Evolutionary conservation across 2,888 invertebrate species (phyloP), one percentile per base, ranked within the genome.

Genomic region (Meloe dianella): DNA sequence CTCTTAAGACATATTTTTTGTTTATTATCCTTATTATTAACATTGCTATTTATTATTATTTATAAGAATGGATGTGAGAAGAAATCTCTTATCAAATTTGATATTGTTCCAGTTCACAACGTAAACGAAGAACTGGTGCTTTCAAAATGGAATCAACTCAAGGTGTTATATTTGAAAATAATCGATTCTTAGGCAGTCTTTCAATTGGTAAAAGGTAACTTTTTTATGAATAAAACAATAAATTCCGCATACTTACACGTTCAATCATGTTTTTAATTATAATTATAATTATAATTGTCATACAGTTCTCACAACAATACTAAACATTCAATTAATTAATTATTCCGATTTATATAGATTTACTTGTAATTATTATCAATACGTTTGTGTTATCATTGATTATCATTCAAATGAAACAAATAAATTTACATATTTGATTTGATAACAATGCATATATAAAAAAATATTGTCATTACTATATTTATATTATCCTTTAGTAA

Each of bases 171-270:
- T 84, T 84, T 66, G 82, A 84, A 74, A 83, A 83, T 70, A 75
- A 82, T 64, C 77, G 82, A 54, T 83, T 84, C 72, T 72, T 84
- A 24, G 82, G 82, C 72, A 80, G 82, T 5, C 74, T 84, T 12
- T 79, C 81, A 9, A 82, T 82, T 32, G 83, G 84, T 67, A 84
- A 84, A 79, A 83, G 84, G 85, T 84, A 79, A 69, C 41, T 41
- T 27, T 47, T 51, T 3, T 47, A 56, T 14, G 24, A 57, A 56
- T 60, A 59, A 27, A 14, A 51, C 8, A 22, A 41, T 7, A 29
- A n/a, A n/a, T n/a, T n/a, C n/a, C n/a, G n/a, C n/a, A 17, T 12
- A 32, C 17, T 38, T 57, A 35, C 51, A 22, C 22, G 60, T 22
- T 27, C 17, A 41, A 60, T 41, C 59, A 64, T 59, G 22, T 2